These are phyloP conservation scores for Gobio occitaniae DNA, from an alignment of 2,797 vertebrate species.

Conservation along the genomic window DNA sequence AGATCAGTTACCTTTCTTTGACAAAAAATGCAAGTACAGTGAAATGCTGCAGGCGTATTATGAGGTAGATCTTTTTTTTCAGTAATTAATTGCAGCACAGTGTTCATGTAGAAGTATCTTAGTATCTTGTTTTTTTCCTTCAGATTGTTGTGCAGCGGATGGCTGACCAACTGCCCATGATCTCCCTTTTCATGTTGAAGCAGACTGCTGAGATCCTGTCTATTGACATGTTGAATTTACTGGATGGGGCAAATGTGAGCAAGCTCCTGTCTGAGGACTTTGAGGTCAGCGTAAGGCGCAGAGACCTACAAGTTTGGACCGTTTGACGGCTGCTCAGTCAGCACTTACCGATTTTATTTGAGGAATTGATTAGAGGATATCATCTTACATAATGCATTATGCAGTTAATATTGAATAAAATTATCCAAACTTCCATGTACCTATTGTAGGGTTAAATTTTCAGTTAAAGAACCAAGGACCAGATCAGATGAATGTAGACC, in stretches of 20 bases:
- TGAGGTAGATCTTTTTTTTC: conserved; percentile 41
- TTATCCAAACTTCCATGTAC: no score
- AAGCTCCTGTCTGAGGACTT: conserved; percentile 71
- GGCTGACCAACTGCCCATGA: conserved; percentile 75
- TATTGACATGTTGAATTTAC: conserved; percentile 70
- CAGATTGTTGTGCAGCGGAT: conserved; percentile 73
- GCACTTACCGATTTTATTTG: no score
- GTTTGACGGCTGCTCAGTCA: conserved; percentile 29
- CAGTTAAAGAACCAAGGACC: no score
- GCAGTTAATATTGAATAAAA: no score
- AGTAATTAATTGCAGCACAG: not conserved
- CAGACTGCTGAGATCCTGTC: conserved; percentile 64
- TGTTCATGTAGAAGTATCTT: no score
- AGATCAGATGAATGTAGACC: no score
- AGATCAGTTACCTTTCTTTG: conserved; percentile 7
- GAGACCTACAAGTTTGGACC: conserved; percentile 55
- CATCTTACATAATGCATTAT: no score
- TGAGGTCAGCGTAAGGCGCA: conserved; percentile 64
- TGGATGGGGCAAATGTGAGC: conserved; percentile 66
- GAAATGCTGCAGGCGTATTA: conserved; percentile 59
- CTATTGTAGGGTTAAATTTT: no score
- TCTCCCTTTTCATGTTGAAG: conserved; percentile 71
- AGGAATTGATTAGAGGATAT: no score
- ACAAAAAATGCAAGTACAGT: conserved; percentile 47
- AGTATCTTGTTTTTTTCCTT: not conserved